These are phyloP conservation scores for Notocelia uddmanniana DNA, from an alignment of 2,888 invertebrate genomes.

Conservation along the genomic window DNA sequence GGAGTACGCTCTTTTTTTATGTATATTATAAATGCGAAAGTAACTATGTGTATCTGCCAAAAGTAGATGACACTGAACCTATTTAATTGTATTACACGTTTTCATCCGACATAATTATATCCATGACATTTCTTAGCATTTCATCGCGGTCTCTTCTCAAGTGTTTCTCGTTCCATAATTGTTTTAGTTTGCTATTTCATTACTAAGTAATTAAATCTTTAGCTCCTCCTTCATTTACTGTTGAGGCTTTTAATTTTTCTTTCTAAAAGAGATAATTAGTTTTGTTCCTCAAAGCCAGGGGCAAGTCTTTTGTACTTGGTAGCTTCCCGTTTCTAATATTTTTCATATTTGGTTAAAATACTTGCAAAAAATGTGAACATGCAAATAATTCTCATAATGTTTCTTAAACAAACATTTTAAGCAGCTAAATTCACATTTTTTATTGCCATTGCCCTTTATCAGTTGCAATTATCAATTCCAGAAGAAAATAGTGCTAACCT, in stretches of 20 bases:
- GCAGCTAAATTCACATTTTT: too few relatives aligned
- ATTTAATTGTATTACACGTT: background rate
- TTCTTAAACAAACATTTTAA: too few relatives aligned
- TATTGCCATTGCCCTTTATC: too few relatives aligned
- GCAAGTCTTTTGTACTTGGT: conserved; percentile 32
- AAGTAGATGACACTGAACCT: background rate
- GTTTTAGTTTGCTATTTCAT: conserved; percentile 35
- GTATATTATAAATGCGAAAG: too few relatives aligned
- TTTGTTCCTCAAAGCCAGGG: conserved; percentile 27
- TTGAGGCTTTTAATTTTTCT: conserved; percentile 37
- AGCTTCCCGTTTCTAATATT: conserved; percentile 20
- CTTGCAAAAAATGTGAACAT: background rate
- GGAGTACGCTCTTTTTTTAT: too few relatives aligned
- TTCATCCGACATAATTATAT: background rate
- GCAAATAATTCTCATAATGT: background rate
- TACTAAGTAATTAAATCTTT: conserved; percentile 40
- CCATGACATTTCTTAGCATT: background rate
- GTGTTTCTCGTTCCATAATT: conserved; percentile 21
- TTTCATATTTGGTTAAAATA: conserved; percentile 5
- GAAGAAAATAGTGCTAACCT: too few relatives aligned
- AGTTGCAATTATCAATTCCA: too few relatives aligned
- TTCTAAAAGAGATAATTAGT: conserved; percentile 43
- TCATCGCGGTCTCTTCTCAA: conserved; percentile 2
- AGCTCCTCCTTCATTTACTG: conserved; percentile 41
- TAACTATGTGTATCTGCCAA: too few relatives aligned